Evolutionary conservation across 2,113 vertebrate species (phyloP), one percentile per base, ranked within the genome.

Genomic region (Formicarius rufipectus): DNA sequence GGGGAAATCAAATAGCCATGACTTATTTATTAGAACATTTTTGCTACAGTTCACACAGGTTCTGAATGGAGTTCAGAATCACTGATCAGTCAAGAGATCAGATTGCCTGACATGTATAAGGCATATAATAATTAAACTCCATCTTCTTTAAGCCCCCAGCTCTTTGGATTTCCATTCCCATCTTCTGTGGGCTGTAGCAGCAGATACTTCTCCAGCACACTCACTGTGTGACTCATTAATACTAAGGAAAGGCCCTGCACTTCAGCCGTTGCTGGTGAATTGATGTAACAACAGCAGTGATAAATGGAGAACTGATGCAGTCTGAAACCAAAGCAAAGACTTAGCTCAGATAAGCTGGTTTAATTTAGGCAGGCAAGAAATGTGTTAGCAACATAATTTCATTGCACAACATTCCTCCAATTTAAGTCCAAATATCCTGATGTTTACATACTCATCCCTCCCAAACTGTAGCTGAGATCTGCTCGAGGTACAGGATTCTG

Each of bases 11-110:
- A 81, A 87, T n/a, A 73, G 44, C 73, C 31, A 63, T 93, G 31
- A 63, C 69, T 96, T 93, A 96, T 93, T 94, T 93, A 94, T 96
- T 52, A 71, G 59, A 88, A 24, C 56, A 19, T 45, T 91, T 94
- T 92, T 92, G 59, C 87, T 90, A 16, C 42, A 30, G 50, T 84
- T 89, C 67, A 37, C 55, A 33, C 60, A 72, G 79, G 78, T 91
- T 91, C 75, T 88, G 73, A 92, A 37, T 49, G 53, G 55, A 85
- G 52, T 69, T 87, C 75, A 71, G 60, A 93, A 75, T 74, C 74
- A 14, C 50, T 53, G 63, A 75, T 94, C 37, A 24, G 64, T 73
- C 60, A 37, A 69, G 49, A 6, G 17, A 37, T 86, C 78, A 42
- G 63, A 17, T 49, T 66, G n/a, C 76, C 45, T 53, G 67, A 72